Evolutionary conservation across 2,113 vertebrate genomes (phyloP).

Genomic region (Bambusicola thoracicus): DNA sequence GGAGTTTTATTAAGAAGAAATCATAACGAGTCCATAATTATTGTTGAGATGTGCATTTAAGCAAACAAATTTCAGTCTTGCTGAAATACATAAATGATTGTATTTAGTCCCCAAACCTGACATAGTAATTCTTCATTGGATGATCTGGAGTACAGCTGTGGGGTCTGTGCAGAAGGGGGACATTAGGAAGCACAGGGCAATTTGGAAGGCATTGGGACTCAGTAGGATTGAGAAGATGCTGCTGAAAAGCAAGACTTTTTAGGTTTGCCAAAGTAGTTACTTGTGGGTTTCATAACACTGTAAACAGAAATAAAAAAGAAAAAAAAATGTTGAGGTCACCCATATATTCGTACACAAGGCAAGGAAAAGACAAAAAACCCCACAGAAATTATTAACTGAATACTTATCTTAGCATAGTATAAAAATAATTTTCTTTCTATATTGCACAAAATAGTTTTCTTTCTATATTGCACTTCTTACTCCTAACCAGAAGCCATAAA

Average conservation of each 20-base stretch:
- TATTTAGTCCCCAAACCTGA: neutral
- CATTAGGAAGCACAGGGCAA: neutral
- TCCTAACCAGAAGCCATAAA: neutral
- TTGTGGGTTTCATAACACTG: neutral
- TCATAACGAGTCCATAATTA: neutral
- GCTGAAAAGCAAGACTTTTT: neutral
- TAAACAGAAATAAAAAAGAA: neutral
- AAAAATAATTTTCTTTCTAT: neutral
- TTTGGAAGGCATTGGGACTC: neutral
- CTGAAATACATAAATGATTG: neutral
- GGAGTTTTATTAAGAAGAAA: neutral
- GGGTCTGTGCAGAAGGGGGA: neutral
- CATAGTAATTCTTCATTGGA: neutral
- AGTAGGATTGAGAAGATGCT: neutral
- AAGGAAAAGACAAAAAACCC: neutral
- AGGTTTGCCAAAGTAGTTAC: neutral
- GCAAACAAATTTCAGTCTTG: conserved; percentile 2
- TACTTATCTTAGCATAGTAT: neutral
- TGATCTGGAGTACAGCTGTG: conserved; percentile 42
- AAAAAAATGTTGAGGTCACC: neutral
- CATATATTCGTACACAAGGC: neutral
- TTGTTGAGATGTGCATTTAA: neutral
- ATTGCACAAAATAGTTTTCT: neutral
- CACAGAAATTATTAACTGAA: neutral
- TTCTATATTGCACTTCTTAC: neutral